Base-by-base conservation (phyloP, 1,140 invertebrate species). In the Euura lappo region DNA sequence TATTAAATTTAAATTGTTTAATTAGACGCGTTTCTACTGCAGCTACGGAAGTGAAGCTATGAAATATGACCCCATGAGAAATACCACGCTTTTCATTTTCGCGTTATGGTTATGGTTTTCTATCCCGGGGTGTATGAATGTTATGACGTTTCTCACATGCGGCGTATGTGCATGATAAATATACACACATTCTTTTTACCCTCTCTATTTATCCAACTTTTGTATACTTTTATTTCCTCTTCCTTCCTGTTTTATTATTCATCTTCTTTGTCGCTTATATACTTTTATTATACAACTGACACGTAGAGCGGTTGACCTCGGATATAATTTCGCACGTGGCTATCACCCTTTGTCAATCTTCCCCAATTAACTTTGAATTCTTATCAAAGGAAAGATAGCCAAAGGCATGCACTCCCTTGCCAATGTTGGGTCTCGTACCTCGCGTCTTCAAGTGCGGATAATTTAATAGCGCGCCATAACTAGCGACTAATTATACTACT, bases 1-100 rank as follows among this genome's bases (percentile, higher is more conserved):
- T 60, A 60, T 60, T 60, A 60, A 60, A 60, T 60, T 60, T 60
- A 60, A 60, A 60, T 60, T 60, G 13, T 60, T 60, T 6, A 60
- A 60, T 60, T 60, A 60, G 51, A 4, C 51, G 10, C 28, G 28
- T 28, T 28, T 28, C 28, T 28, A 28, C 28, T 28, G 28, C 28
- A 1, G 28, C 28, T n/a, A n/a, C 51, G 51, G 51, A 60, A 60
- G 51, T n/a, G 28, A 28, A 11, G 13, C 51, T n/a, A n/a, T 60
- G 51, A 60, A 60, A 60, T n/a, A 11, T 6, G 13, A 60, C 4
- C 51, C 51, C 51, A 60, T 60, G 51, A 60, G 51, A 60, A 60
- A 28, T 60, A 60, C 51, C 3, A 60, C 3, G 51, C 51, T 8
- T 60, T 60, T 60, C 51, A 60, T 60, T 60, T 3, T 60, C 13